Evolutionary conservation across 2,113 vertebrate genomes (phyloP).

Genomic region (Microcebus ravelobensis): DNA sequence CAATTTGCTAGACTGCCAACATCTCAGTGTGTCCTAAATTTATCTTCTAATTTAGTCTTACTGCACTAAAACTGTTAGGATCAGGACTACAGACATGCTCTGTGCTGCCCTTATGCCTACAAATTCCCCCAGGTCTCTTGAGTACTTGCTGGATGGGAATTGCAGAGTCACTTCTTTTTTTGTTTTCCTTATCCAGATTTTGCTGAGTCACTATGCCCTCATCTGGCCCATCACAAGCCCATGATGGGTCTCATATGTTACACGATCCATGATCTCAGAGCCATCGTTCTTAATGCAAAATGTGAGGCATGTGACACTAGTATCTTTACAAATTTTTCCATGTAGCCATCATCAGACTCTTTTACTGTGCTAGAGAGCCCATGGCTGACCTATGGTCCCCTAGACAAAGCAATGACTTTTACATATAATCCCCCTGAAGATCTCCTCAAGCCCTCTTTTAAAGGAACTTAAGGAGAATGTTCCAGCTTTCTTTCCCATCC

Average conservation of each 20-base stretch:
- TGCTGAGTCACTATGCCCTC: background rate
- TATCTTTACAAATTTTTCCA: background rate
- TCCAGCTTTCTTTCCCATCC: background rate
- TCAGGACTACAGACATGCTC: background rate
- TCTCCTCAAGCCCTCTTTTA: background rate
- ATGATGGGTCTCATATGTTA: background rate
- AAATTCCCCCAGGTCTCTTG: background rate
- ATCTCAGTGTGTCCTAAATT: background rate
- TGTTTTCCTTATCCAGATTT: background rate
- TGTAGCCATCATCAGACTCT: background rate
- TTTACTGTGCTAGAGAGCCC: background rate
- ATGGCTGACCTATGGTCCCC: background rate
- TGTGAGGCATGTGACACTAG: background rate
- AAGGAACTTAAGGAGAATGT: constrained; percentile 28
- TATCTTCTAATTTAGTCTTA: background rate
- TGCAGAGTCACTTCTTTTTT: background rate
- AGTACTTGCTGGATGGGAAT: background rate
- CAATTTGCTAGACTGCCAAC: background rate
- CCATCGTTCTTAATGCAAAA: background rate
- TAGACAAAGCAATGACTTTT: background rate
- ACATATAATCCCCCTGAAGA: background rate
- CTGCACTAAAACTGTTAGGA: background rate
- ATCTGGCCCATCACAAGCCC: background rate
- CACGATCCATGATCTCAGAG: background rate
- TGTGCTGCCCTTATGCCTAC: background rate